Evolutionary conservation across 2,113 vertebrate genomes (phyloP).

Genomic region (Pan paniscus): DNA sequence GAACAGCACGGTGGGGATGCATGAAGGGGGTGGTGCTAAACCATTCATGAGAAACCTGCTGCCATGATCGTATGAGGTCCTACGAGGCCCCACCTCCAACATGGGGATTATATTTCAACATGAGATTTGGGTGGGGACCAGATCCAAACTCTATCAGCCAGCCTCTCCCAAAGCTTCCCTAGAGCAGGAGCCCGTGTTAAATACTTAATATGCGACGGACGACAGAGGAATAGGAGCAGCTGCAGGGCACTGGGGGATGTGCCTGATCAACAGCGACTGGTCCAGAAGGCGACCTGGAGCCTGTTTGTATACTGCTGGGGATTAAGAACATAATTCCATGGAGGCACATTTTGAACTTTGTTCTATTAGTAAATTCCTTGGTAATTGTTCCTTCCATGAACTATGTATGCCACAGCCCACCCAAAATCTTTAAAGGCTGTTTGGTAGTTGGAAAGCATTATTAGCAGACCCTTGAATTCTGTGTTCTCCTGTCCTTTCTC

Average conservation of each 20-base stretch:
- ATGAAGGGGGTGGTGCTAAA: too few relatives aligned
- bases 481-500: not conserved
- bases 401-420: not conserved
- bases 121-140: too few relatives aligned
- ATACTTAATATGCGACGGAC: not conserved
- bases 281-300: not conserved
- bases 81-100: too few relatives aligned
- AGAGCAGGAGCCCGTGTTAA: not conserved
- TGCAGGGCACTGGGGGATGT: not conserved
- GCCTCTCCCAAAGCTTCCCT: not conserved
- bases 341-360: not conserved
- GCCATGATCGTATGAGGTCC: fast-evolving
- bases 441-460: not conserved
- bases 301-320: not conserved
- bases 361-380: not conserved
- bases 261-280: not conserved
- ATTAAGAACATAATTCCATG: not conserved
- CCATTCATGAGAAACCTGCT: too few relatives aligned
- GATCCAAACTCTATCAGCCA: too few relatives aligned
- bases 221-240: not conserved
- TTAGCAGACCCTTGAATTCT: not conserved
- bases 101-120: too few relatives aligned
- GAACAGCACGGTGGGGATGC: too few relatives aligned
- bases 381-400: not conserved
- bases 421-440: not conserved